A percentile compares a stretch with the other conserved stretches of the same genome.
These are phyloP conservation scores for Limnodromus scolopaceus DNA, from an alignment of 2,797 vertebrate genomes.

Conservation along the genomic window DNA sequence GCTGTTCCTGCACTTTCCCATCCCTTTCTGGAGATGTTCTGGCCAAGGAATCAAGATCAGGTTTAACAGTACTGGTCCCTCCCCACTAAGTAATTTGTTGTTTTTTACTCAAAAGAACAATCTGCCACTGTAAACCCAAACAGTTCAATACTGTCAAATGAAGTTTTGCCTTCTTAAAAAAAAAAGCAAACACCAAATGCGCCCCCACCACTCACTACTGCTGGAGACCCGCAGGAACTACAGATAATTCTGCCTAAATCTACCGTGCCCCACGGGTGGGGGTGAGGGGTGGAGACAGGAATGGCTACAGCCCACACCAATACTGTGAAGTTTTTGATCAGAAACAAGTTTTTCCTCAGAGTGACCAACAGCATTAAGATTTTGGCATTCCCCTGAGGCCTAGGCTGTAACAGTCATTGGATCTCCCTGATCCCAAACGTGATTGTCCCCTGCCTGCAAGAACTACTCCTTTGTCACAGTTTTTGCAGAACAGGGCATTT, in stretches of 20 bases:
- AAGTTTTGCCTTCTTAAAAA: background rate
- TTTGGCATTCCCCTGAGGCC: background rate
- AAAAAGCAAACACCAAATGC: too few species aligned
- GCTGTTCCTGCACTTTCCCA: background rate
- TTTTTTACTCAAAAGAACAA: background rate
- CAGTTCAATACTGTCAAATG: background rate
- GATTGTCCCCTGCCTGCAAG: background rate
- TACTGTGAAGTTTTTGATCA: background rate
- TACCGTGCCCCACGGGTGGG: background rate
- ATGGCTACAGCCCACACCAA: background rate
- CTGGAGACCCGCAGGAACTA: background rate
- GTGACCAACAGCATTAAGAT: background rate
- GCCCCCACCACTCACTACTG: background rate
- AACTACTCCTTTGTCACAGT: background rate
- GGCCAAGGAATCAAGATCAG: background rate
- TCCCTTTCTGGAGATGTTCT: background rate
- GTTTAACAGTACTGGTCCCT: background rate
- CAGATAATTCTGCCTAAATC: background rate
- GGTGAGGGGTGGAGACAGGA: background rate
- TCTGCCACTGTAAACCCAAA: background rate
- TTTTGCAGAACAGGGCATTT: background rate
- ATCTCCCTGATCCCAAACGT: background rate
- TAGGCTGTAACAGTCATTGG: background rate
- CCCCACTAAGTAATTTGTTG: background rate
- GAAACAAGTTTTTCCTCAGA: background rate